Base-by-base conservation (phyloP, 2,113 vertebrate genomes). In the Antechinus stuartii region DNA sequence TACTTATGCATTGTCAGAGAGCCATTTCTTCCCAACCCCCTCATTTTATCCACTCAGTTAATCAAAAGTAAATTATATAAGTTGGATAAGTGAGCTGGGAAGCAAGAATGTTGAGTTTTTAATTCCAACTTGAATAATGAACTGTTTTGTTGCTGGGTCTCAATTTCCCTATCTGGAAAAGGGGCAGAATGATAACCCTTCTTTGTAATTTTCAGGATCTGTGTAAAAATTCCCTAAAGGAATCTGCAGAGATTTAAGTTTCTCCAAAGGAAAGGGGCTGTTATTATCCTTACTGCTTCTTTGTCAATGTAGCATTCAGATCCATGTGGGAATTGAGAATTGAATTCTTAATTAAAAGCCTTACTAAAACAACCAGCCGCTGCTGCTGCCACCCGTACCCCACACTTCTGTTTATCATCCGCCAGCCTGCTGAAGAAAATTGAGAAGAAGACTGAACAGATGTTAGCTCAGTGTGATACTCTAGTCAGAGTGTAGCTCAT, bases 301-400 rank as follows among this genome's bases (percentile, higher is more conserved):
- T n/a, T 54, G n/a, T 96, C 93, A 97, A 91, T 95, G 11, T 96
- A 35, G 68, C 94, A 12, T 92, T 95, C 94, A 96, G 93, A 91
- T 95, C 54, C 7, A 0, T 0, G 0, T 93, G 94, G 94, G 54
- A 94, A 96, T 91, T 95, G 94, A 96, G 96, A 93, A 97, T 76
- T 52, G 3, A 90, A 92, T 91, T 95, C 23, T 98, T 96, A 97
- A 96, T 97, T 96, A 92, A 95, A 95, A 94, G 61, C 61, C 95
- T 97, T 94, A 90, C 95, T 93, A 2, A 76, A 96, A 96, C 93
- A 97, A 95, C 93, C 52, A 92, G 55, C 12, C 55, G 55, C 47
- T 91, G 92, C 47, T 8, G 9, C 89, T n/a, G 35, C 90, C 89
- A 50, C 30, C 57, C 89, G 91, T 30, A 9, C 94, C 90, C 97